Percentiles rank a stretch among this genome's conserved stretches.
Evolutionary conservation across 2,797 vertebrate species (phyloP).

Genomic region (Dallia pectoralis): DNA sequence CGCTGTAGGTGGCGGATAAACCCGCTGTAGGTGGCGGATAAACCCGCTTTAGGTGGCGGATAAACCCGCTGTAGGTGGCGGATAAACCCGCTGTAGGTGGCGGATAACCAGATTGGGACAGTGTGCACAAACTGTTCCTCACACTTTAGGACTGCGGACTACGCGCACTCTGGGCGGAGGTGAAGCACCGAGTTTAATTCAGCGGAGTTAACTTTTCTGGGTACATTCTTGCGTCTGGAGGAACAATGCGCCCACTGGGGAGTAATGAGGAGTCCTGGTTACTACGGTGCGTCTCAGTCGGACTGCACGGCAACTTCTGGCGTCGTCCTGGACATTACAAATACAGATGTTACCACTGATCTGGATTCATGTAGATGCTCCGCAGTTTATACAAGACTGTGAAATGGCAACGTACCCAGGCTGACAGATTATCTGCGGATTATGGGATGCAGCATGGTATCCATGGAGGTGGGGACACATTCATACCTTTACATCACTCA

Average conservation of each 20-base stretch:
- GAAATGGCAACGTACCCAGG: slow-evolving; percentile 23
- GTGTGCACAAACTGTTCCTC: slow-evolving; percentile 8
- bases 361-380: neutral
- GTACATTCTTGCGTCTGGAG: slow-evolving; percentile 8
- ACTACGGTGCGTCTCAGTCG: slow-evolving; percentile 20
- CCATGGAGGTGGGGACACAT: slow-evolving; percentile 17
- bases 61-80: slow-evolving; percentile 29
- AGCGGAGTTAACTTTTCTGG: slow-evolving; percentile 19
- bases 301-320: slow-evolving; percentile 32
- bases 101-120: slow-evolving; percentile 26
- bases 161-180: slow-evolving; percentile 13
- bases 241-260: slow-evolving; percentile 30
- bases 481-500: slow-evolving; percentile 18
- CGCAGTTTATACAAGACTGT: slow-evolving; percentile 5
- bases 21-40: slow-evolving; percentile 28
- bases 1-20: slow-evolving; percentile 36
- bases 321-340: slow-evolving; percentile 34
- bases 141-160: slow-evolving; percentile 7
- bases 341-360: slow-evolving; percentile 10
- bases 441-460: slow-evolving; percentile 26
- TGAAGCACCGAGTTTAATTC: slow-evolving; percentile 10
- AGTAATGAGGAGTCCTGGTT: slow-evolving; percentile 33
- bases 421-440: slow-evolving; percentile 14
- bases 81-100: slow-evolving; percentile 27
- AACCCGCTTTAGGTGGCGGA: slow-evolving; percentile 29